phyloP scores from a whole-genome alignment of 2,888 invertebrate genomes.

The Coecobrya sp. region DNA sequence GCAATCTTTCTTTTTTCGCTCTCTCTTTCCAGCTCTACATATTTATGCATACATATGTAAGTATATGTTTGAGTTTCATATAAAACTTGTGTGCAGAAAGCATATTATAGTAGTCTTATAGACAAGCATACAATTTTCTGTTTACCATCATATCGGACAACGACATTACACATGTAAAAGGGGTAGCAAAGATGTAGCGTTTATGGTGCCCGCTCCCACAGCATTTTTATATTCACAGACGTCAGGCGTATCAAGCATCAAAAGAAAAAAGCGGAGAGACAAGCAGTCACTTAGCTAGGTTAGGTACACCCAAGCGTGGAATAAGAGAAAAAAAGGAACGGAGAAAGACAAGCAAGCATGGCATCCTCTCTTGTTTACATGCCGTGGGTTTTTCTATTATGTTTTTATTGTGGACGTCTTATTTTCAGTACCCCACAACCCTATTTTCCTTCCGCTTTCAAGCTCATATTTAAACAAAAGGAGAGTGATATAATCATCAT shows the following conservation, averaged over 20 bases:
- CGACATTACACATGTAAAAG: slow-evolving; percentile 13
- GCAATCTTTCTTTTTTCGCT: slow-evolving; percentile 48
- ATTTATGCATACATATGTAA: background rate
- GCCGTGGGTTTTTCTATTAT: slow-evolving; percentile 42
- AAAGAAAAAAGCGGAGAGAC: slow-evolving; percentile 41
- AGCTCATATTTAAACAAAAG: slow-evolving; percentile 13
- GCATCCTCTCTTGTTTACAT: slow-evolving; percentile 59
- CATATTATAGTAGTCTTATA: background rate
- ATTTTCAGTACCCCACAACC: slow-evolving; percentile 31
- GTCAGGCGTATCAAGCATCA: slow-evolving; percentile 55
- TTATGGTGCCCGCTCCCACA: background rate
- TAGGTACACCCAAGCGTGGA: slow-evolving; percentile 68
- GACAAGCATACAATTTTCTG: background rate
- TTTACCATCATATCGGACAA: background rate
- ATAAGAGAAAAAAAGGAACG: slow-evolving; percentile 31
- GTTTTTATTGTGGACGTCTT: slow-evolving; percentile 45
- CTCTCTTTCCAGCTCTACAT: background rate
- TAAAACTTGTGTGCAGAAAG: background rate
- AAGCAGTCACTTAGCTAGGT: slow-evolving; percentile 63
- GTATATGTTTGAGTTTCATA: background rate
- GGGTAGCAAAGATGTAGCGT: slow-evolving; percentile 15
- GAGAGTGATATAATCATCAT: background rate
- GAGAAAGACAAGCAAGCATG: slow-evolving; percentile 42
- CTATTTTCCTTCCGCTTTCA: slow-evolving; percentile 1
- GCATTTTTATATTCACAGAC: slow-evolving; percentile 17